These are phyloP conservation scores for Dinoponera quadriceps DNA, from an alignment of 1,140 invertebrate species.

Conservation along the genomic window DNA sequence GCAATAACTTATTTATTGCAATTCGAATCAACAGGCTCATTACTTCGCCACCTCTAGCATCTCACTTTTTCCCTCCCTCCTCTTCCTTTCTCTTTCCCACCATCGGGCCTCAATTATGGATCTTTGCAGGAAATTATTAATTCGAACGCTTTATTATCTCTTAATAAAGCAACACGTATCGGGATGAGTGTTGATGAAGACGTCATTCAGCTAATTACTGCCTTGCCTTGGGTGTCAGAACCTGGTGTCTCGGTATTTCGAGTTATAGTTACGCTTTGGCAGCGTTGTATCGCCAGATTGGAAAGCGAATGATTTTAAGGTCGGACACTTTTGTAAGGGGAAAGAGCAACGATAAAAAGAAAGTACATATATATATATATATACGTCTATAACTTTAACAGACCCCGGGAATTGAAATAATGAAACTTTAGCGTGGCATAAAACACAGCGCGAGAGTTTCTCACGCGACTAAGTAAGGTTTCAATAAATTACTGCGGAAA, in stretches of 20 bases:
- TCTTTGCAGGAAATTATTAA: slow-evolving; percentile 76
- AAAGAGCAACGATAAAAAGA: not conserved
- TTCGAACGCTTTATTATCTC: slow-evolving; percentile 71
- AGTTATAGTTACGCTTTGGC: slow-evolving; percentile 43
- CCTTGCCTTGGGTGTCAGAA: slow-evolving; percentile 59
- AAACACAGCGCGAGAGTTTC: not conserved
- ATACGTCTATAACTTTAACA: slow-evolving; percentile 26
- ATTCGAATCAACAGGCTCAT: slow-evolving; percentile 68
- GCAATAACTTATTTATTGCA: slow-evolving; percentile 57
- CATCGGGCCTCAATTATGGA: slow-evolving; percentile 62
- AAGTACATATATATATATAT: too few species aligned
- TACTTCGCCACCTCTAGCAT: slow-evolving; percentile 21
- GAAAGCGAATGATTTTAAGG: not conserved
- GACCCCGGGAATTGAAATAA: not conserved
- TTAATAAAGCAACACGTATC: slow-evolving; percentile 73
- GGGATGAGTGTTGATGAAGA: slow-evolving; percentile 71
- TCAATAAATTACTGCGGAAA: slow-evolving; percentile 35
- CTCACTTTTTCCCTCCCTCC: too few species aligned
- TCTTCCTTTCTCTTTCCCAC: too few species aligned
- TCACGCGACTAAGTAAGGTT: slow-evolving; percentile 33
- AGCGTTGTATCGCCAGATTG: slow-evolving; percentile 9
- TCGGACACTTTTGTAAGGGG: not conserved
- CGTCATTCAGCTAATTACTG: slow-evolving; percentile 71
- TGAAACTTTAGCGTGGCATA: slow-evolving; percentile 18
- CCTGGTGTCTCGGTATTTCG: slow-evolving; percentile 45